A percentile compares a stretch with the other conserved stretches of the same genome.
phyloP scores from a whole-genome alignment of 1,140 invertebrate genomes.

The Drosophila oshimai region DNA sequence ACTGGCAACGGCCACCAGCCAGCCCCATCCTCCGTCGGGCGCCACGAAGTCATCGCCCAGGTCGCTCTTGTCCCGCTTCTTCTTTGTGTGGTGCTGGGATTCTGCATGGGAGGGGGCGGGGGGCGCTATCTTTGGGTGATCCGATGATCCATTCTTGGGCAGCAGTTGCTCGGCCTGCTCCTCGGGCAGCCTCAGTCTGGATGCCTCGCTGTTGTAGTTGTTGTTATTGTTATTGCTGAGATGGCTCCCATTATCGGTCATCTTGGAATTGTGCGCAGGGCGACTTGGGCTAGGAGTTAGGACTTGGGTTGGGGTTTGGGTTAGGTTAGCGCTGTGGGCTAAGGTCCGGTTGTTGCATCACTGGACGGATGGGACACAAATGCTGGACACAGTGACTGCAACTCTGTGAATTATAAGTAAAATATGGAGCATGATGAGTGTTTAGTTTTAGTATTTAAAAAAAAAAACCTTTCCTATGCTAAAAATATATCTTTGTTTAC shows the following conservation, averaged over 20 bases:
- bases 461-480: no score
- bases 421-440: no score
- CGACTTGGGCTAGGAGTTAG: neutral
- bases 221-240: slow-evolving; percentile 31
- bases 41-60: slow-evolving; percentile 79
- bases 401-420: slow-evolving; percentile 11
- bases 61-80: slow-evolving; percentile 76
- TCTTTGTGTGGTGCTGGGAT: slow-evolving; percentile 45
- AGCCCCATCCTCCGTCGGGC: slow-evolving; percentile 82
- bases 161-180: slow-evolving; percentile 27
- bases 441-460: no score
- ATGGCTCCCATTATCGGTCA: slow-evolving; percentile 56
- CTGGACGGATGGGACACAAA: neutral
- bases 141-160: slow-evolving; percentile 35
- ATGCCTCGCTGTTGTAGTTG: slow-evolving; percentile 17
- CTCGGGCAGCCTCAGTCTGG: slow-evolving; percentile 44
- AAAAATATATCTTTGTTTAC: no score
- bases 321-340: neutral
- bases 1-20: slow-evolving; percentile 78
- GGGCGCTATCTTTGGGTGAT: neutral
- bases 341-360: slow-evolving; percentile 2
- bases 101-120: neutral
- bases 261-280: slow-evolving; percentile 27
- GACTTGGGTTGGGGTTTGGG: neutral
- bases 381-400: neutral